Conservation (phyloP, 2,113 vertebrate genomes). For the Osmerus mordax region DNA sequence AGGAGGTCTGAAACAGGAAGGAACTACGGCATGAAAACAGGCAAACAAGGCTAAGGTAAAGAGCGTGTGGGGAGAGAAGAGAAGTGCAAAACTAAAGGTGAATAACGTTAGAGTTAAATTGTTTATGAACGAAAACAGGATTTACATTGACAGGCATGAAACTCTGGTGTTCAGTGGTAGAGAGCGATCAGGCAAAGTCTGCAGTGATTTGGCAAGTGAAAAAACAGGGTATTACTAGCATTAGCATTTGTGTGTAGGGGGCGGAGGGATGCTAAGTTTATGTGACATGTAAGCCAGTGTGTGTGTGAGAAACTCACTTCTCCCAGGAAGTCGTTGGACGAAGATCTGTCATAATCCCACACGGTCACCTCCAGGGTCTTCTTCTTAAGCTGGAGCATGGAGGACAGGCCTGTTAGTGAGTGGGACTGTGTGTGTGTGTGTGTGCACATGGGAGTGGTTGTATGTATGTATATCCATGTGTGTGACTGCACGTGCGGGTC, state of each 20-base stretch:
- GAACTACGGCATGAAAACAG: not conserved
- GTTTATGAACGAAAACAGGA: too few relatives aligned
- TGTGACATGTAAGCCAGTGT: constrained; percentile 14
- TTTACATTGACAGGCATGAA: not conserved
- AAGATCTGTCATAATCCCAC: constrained; percentile 98
- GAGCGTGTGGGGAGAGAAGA: not conserved
- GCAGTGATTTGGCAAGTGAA: not conserved
- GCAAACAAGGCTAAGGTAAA: too few relatives aligned
- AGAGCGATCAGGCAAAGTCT: not conserved
- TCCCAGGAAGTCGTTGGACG: constrained; percentile 97
- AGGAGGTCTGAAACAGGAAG: not conserved
- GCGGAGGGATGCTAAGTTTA: not conserved
- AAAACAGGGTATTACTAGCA: not conserved
- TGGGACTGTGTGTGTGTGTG: not conserved
- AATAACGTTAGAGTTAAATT: not conserved
- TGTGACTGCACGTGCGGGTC: not conserved
- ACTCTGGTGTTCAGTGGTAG: not conserved
- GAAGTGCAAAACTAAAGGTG: not conserved
- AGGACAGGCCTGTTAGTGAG: not conserved
- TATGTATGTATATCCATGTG: not conserved
- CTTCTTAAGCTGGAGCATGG: constrained; percentile 87
- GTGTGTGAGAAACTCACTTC: constrained; percentile 79
- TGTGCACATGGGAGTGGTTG: not conserved
- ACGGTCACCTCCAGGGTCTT: constrained; percentile 98
- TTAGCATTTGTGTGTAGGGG: too few relatives aligned